Percentiles rank a stretch among this genome's conserved stretches.
These are phyloP conservation scores for Fulmarus glacialis DNA, from an alignment of 2,113 vertebrate species.

Conservation along the genomic window DNA sequence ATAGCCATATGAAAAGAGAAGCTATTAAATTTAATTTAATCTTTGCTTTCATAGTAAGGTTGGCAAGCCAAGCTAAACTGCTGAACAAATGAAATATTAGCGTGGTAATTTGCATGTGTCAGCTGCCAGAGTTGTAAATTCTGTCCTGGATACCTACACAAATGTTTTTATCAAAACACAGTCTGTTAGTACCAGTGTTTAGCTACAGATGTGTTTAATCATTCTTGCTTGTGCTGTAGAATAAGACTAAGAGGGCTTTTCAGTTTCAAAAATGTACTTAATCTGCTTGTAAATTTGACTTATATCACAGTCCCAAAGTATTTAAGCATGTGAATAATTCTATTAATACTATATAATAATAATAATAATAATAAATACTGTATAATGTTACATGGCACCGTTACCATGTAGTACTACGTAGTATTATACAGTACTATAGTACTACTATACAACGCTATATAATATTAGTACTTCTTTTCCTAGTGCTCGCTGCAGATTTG, in stretches of 20 bases:
- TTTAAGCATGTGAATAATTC: not conserved
- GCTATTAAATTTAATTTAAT: not conserved
- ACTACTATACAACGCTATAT: rapidly evolving
- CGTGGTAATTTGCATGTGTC: not conserved
- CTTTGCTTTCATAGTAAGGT: not conserved
- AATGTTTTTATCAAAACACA: not conserved
- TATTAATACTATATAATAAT: not conserved
- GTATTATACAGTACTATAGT: not conserved
- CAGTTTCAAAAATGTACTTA: not conserved
- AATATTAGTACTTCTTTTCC: not conserved
- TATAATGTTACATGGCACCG: not conserved
- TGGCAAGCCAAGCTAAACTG: not conserved
- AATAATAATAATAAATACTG: not conserved
- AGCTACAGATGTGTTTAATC: not conserved
- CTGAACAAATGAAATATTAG: not conserved
- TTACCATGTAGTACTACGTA: not conserved
- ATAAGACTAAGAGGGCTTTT: not conserved
- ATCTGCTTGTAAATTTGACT: not conserved
- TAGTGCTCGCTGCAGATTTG: not conserved
- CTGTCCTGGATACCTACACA: not conserved
- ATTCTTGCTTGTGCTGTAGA: not conserved
- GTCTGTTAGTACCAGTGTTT: not conserved
- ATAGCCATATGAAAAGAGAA: not conserved
- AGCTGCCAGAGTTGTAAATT: not conserved
- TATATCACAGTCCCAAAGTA: not conserved